Percentiles rank a stretch among this genome's conserved stretches.
Evolutionary conservation across 2,113 vertebrate species (phyloP).

Genomic region (Lepisosteus osseus): DNA sequence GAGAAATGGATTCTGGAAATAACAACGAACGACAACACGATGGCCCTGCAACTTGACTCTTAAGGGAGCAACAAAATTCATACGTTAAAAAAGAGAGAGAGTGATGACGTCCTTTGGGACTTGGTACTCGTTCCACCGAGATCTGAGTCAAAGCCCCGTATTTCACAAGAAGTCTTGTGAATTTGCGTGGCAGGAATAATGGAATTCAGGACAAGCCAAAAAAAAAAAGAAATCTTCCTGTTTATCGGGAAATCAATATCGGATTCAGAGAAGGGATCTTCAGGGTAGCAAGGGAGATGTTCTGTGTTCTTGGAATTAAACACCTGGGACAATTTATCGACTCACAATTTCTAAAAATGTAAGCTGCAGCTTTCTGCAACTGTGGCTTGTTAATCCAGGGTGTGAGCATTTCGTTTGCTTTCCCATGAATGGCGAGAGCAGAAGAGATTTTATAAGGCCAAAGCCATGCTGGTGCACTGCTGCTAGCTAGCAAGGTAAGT

Average conservation of each 20-base stretch:
- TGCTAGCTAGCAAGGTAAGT: constrained; percentile 1
- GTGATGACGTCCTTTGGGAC: neutral
- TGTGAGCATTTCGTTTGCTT: neutral
- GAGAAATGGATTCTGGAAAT: too few relatives aligned
- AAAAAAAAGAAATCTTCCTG: neutral
- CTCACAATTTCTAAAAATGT: constrained; percentile 16
- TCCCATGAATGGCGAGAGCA: neutral
- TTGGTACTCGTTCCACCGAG: neutral
- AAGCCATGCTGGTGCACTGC: neutral
- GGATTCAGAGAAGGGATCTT: constrained; percentile 8
- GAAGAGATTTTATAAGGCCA: neutral
- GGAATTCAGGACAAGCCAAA: constrained; percentile 18
- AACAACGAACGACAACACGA: too few relatives aligned
- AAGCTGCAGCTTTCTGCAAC: neutral
- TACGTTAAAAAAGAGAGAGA: neutral
- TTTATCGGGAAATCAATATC: constrained; percentile 17
- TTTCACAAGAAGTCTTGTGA: neutral
- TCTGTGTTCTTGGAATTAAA: neutral
- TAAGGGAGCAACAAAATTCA: too few relatives aligned
- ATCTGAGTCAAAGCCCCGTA: neutral
- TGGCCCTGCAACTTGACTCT: too few relatives aligned
- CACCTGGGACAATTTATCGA: constrained; percentile 13
- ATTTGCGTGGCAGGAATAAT: neutral
- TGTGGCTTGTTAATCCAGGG: neutral
- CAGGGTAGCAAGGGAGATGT: neutral